Base-by-base conservation (phyloP, 1,140 invertebrate species). In the Drosophila albomicans region DNA sequence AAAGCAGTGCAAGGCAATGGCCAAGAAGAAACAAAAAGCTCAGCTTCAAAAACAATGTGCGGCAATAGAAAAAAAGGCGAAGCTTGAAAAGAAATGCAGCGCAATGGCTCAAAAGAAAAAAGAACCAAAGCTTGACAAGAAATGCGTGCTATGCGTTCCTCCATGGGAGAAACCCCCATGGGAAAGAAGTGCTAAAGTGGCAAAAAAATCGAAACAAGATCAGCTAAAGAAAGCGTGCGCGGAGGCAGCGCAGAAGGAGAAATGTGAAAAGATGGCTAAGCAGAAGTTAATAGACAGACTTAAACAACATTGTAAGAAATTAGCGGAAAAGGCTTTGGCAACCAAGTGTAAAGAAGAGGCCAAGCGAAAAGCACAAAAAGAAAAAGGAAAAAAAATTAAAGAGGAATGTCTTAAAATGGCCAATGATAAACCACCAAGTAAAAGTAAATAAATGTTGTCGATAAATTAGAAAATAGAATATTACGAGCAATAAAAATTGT, bases 1-100 rank as follows among this genome's bases (percentile, higher is more conserved):
- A 7, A 59, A 66, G 13, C 38, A 71, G 8, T 79, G 76, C n/a
- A 5, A n/a, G 5, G 11, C 48, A 30, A n/a, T 28, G 25, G 61
- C 52, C 7, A 8, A 59, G 0, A 28, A 16, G 13, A 6, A 28
- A 41, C 25, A 58, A 28, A 5, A 41, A 62, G 15, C 11, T 8
- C 41, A 64, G 11, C 32, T 35, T 3, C 41, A 46, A 28, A n/a
- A 13, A 5, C 25, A 48, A 25, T 69, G 58, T 15, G 48, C 32
- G 5, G 25, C 68, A 48, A 8, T 49, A 1, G 51, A 46, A 38
- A 51, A 69, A 35, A 45, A 46, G 38, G 41, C 46, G 5, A 72
- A 51, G 3, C 25, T 52, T n/a, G 25, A 28, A n/a, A 56, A 56
- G 35, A 1, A 52, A 11, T 15, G 61, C 32, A 13, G 11, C 1